Evolutionary conservation across 2,888 invertebrate species (phyloP).

Genomic region (Ligdia adustata): DNA sequence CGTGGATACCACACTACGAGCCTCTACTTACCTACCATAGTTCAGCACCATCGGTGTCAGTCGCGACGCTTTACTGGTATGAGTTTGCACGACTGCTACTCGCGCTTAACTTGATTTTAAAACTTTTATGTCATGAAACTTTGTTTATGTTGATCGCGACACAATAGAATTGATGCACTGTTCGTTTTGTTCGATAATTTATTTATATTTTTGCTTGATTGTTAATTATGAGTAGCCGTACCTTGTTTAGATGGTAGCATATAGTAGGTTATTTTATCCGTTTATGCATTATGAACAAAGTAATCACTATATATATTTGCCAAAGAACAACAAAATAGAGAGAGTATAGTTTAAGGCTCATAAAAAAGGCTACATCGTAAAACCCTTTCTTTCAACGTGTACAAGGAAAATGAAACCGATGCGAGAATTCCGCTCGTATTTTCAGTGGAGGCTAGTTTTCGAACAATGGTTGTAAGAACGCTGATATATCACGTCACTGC

Average conservation of each 20-base stretch:
- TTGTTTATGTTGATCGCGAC: conserved; percentile 21
- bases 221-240: neutral
- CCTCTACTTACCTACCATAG: conserved; percentile 22
- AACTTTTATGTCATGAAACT: conserved; percentile 21
- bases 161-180: conserved; percentile 9
- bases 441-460: conserved; percentile 25
- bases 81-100: conserved; percentile 25
- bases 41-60: conserved; percentile 22
- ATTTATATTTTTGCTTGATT: neutral
- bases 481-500: conserved; percentile 28
- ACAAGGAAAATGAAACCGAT: conserved; percentile 28
- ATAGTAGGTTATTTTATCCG: neutral
- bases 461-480: conserved; percentile 32
- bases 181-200: conserved; percentile 3
- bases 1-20: conserved; percentile 52
- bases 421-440: conserved; percentile 25
- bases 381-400: conserved; percentile 20
- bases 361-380: conserved; percentile 11
- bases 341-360: conserved; percentile 8
- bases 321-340: neutral
- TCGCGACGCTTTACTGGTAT: conserved; percentile 59
- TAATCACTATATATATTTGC: neutral
- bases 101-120: conserved; percentile 16
- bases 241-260: too few species aligned
- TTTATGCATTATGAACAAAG: neutral